These are phyloP conservation scores for Drosophila rhopaloa DNA, from an alignment of 1,140 invertebrate genomes.

Conservation along the genomic window DNA sequence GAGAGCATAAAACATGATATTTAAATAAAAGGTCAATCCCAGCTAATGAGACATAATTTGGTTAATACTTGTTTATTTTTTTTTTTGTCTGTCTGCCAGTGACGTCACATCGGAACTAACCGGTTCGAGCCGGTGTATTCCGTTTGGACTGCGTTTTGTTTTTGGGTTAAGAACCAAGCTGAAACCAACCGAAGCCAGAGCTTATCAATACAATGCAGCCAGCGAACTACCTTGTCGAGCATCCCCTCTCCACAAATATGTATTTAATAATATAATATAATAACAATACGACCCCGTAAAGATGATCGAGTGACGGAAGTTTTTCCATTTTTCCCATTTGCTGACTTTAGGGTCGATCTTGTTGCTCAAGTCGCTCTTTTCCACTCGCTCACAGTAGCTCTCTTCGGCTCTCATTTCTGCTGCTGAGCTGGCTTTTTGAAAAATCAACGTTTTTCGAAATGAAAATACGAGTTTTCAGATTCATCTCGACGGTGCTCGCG, in stretches of 20 bases:
- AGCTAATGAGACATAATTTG: slow-evolving; percentile 7
- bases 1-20: not conserved
- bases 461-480: slow-evolving; percentile 68
- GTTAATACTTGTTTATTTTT: slow-evolving; percentile 9
- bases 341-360: slow-evolving; percentile 18
- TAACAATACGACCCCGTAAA: slow-evolving; percentile 17
- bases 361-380: slow-evolving; percentile 16
- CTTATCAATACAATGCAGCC: slow-evolving; percentile 65
- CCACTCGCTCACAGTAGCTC: slow-evolving; percentile 1
- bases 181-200: slow-evolving; percentile 24
- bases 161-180: slow-evolving; percentile 32
- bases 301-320: slow-evolving; percentile 60
- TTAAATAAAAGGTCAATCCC: not conserved
- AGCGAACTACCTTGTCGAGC: slow-evolving; percentile 36
- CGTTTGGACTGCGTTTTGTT: slow-evolving; percentile 21
- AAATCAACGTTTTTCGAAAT: slow-evolving; percentile 75
- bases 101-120: slow-evolving; percentile 31
- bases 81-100: slow-evolving; percentile 4
- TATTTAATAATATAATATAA: slow-evolving; percentile 1
- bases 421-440: slow-evolving; percentile 44
- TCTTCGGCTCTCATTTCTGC: slow-evolving; percentile 9
- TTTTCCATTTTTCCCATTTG: slow-evolving; percentile 48
- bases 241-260: not conserved
- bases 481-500: slow-evolving; percentile 70
- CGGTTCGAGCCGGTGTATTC: slow-evolving; percentile 36